A percentile compares a stretch with the other conserved stretches of the same genome.
These are phyloP conservation scores for Zeuzera pyrina DNA, from an alignment of 2,888 invertebrate genomes.

Conservation along the genomic window DNA sequence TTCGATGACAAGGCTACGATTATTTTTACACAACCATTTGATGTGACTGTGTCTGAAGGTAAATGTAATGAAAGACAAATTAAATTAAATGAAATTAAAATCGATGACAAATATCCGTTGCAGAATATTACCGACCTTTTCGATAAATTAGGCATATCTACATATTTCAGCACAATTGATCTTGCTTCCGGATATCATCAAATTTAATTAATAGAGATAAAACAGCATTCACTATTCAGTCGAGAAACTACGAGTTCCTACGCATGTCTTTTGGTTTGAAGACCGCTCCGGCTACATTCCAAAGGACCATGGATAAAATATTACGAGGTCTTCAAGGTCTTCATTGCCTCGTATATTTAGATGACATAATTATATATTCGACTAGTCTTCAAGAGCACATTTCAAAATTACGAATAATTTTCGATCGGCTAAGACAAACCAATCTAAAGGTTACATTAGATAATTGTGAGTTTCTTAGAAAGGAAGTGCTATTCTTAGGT, in stretches of 20 bases:
- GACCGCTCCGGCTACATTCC: not conserved
- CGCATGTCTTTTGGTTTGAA: conserved; percentile 16
- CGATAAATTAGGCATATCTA: not conserved
- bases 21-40: not conserved
- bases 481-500: not conserved
- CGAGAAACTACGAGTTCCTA: conserved; percentile 16
- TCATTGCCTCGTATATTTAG: not conserved
- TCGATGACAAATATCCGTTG: conserved; percentile 14
- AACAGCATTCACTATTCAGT: conserved; percentile 14
- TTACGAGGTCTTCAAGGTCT: not conserved
- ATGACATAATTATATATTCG: not conserved
- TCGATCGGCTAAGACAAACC: not conserved
- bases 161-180: not conserved
- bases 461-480: conserved; percentile 4
- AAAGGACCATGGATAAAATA: not conserved
- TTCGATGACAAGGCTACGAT: not conserved
- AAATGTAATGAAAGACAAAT: too few relatives aligned
- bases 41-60: not conserved
- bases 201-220: conserved; percentile 5
- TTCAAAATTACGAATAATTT: not conserved
- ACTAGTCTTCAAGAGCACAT: not conserved
- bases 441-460: not conserved
- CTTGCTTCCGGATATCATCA: not conserved
- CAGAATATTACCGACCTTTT: conserved; percentile 7
- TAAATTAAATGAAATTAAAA: not conserved